Evolutionary conservation across 2,888 invertebrate species (phyloP), one percentile per base, ranked within the genome.

Genomic region (Drosophila paranaensis): DNA sequence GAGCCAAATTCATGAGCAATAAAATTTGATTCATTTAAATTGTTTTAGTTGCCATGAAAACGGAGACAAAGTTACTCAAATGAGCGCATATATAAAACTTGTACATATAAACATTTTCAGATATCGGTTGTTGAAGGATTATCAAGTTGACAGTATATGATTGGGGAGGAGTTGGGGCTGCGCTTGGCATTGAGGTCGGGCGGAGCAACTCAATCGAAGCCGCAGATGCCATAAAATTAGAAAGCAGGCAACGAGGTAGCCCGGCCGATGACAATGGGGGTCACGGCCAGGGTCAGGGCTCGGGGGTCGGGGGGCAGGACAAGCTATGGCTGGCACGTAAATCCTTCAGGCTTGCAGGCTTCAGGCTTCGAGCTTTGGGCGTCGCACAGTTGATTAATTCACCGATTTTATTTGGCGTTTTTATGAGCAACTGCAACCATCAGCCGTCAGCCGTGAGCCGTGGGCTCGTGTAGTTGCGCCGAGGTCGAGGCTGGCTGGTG

Each of bases 391-490:
- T 84, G 86, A 84, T 86, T 83, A 86, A 86, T 84, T 84, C 68
- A 27, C n/a, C 79, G 43, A 71, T 79, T 86, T 86, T 83, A 84
- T 84, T 83, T 84, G 86, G 71, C 77, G 55, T 79, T 83, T 84
- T 86, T 83, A 85, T 85, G 81, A 74, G 69, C 80, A 66, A 75
- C 70, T 82, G 77, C 65, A 84, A 50, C 58, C 69, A 40, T 62
- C 46, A 84, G 53, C 58, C 69, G 43, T 62, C 46, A 50, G 48
- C 16, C 11, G 27, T 14, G n/a, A 13, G 25, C 43, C 20, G 11
- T 43, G 43, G 11, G 20, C 6, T 6, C 43, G 20, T 11, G 39
- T 55, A 53, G 39, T 10, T 14, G 50, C 16, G 43, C 3, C 20
- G 20, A 14, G 27, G 48, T 25, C 53, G 39, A n/a, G 27, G n/a